phyloP scores from a whole-genome alignment of 2,888 invertebrate genomes.

The Plagiodera versicolora region DNA sequence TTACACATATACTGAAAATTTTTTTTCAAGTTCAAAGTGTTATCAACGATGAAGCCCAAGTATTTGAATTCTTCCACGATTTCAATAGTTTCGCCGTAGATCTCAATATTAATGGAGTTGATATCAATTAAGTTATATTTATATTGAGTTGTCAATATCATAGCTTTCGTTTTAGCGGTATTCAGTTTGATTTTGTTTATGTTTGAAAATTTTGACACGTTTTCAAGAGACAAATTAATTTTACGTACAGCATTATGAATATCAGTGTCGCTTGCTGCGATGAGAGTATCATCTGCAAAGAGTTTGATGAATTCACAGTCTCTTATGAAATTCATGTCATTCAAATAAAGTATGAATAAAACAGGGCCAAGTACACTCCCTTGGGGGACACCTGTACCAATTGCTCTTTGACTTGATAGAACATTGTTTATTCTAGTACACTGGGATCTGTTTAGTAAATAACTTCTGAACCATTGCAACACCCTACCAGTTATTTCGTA shows the following conservation, averaged over 20 bases:
- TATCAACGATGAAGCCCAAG: slow-evolving; percentile 6
- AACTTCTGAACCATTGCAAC: slow-evolving; percentile 5
- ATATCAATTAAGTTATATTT: background rate
- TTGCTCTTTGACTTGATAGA: slow-evolving; percentile 24
- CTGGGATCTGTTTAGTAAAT: slow-evolving; percentile 1
- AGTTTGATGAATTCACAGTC: slow-evolving; percentile 8
- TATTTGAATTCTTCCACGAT: slow-evolving; percentile 13
- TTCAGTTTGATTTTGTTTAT: background rate
- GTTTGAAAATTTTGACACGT: background rate
- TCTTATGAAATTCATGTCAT: slow-evolving; percentile 4
- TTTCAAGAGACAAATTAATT: slow-evolving; percentile 3
- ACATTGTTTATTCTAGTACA: background rate
- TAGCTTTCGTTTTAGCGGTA: slow-evolving; percentile 6
- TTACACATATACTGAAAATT: slow-evolving; percentile 10
- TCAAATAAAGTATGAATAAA: slow-evolving; percentile 3
- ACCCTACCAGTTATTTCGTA: slow-evolving; percentile 1
- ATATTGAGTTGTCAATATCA: slow-evolving; percentile 1
- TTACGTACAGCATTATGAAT: slow-evolving; percentile 4
- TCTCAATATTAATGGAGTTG: background rate
- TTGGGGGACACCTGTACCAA: slow-evolving; percentile 10
- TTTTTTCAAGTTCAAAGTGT: slow-evolving; percentile 7
- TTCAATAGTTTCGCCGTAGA: slow-evolving; percentile 2
- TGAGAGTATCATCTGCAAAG: slow-evolving; percentile 9
- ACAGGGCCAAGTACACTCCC: background rate
- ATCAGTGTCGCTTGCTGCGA: slow-evolving; percentile 8